phyloP scores from a whole-genome alignment of 1,140 invertebrate species.

The Bombus picipes region DNA sequence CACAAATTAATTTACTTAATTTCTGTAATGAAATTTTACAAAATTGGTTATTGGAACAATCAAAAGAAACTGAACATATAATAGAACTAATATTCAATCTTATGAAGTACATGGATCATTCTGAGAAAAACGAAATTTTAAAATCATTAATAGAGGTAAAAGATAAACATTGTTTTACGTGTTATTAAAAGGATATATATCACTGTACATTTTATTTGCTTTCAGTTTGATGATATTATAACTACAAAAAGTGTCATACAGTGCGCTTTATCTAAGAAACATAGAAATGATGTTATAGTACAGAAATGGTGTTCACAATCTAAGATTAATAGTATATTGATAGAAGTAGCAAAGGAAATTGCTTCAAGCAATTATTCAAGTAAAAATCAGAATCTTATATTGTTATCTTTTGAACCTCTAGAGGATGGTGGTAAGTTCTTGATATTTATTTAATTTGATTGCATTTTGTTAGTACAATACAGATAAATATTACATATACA shows the following conservation, averaged over 20 bases:
- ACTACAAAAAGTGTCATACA: slow-evolving; percentile 68
- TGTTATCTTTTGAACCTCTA: slow-evolving; percentile 68
- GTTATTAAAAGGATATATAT: background rate
- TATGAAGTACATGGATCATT: slow-evolving; percentile 80
- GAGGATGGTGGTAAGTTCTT: slow-evolving; percentile 66
- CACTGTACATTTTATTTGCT: slow-evolving; percentile 34
- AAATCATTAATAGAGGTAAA: slow-evolving; percentile 82
- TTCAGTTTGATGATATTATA: slow-evolving; percentile 66
- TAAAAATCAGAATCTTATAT: slow-evolving; percentile 66
- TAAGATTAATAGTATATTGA: slow-evolving; percentile 55
- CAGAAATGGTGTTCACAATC: slow-evolving; percentile 80
- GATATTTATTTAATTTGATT: slow-evolving; percentile 17
- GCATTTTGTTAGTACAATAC: background rate
- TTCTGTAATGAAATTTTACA: slow-evolving; percentile 83
- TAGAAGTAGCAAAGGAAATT: slow-evolving; percentile 60
- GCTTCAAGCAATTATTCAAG: slow-evolving; percentile 41
- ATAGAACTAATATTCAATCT: slow-evolving; percentile 85
- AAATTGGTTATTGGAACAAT: slow-evolving; percentile 79
- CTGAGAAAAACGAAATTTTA: slow-evolving; percentile 82
- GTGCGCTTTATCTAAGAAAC: slow-evolving; percentile 75
- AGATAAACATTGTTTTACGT: background rate
- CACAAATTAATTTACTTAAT: slow-evolving; percentile 74
- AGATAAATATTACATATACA: background rate
- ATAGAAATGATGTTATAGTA: slow-evolving; percentile 80
- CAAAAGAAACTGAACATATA: slow-evolving; percentile 79